Percentiles rank a stretch among this genome's conserved stretches.
These are phyloP conservation scores for Berghia stephanieae DNA, from an alignment of 1,140 invertebrate species.

Conservation along the genomic window DNA sequence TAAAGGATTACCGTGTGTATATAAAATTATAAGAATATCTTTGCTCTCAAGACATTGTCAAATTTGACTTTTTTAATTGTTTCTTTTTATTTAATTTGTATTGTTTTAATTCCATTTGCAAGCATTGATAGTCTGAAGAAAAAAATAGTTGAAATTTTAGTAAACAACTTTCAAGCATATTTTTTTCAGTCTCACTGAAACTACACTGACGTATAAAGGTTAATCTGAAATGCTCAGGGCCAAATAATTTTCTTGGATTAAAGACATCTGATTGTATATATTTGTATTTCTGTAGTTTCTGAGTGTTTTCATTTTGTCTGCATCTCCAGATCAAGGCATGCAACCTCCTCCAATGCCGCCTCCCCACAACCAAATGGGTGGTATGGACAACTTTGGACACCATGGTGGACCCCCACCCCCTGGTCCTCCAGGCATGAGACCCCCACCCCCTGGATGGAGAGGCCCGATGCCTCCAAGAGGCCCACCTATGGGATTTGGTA, in stretches of 20 bases:
- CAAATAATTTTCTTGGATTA: background rate
- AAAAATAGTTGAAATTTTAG: too few relatives aligned
- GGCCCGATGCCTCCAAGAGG: conserved; percentile 47
- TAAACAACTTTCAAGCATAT: too few relatives aligned
- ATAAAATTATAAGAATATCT: too few relatives aligned
- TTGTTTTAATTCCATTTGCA: too few relatives aligned
- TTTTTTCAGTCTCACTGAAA: background rate
- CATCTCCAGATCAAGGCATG: conserved; percentile 26
- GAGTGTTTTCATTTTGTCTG: background rate
- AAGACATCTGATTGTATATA: background rate
- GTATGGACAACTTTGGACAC: conserved; percentile 28
- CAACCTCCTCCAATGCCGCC: background rate
- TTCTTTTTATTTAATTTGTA: too few relatives aligned
- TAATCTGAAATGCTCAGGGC: background rate
- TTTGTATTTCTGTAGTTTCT: background rate
- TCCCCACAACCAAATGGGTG: conserved; percentile 5
- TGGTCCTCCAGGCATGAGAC: conserved; percentile 65
- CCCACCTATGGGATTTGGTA: conserved; percentile 46
- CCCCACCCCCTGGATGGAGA: conserved; percentile 59
- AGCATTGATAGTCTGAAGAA: too few relatives aligned
- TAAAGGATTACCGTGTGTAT: too few relatives aligned
- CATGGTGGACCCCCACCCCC: too few relatives aligned
- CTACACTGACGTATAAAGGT: background rate
- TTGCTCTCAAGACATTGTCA: too few relatives aligned
- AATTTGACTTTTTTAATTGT: too few relatives aligned